Percentiles rank a stretch among this genome's conserved stretches.
phyloP scores from a whole-genome alignment of 2,888 invertebrate genomes.

The Pyrgus malvae region DNA sequence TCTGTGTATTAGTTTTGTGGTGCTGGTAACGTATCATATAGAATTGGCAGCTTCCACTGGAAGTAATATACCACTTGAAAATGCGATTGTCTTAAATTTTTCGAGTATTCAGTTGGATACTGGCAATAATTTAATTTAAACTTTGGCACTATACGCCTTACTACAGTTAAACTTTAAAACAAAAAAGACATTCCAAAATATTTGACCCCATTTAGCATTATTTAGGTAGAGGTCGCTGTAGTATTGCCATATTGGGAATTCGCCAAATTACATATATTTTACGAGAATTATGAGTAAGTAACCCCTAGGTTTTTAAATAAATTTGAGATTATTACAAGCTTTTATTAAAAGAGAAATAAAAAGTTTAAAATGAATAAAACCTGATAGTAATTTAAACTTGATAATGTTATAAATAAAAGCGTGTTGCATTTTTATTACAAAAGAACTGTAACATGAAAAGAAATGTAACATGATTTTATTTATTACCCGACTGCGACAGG shows the following conservation, averaged over 20 bases:
- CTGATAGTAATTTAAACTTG: too few species aligned
- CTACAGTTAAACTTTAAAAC: slow-evolving; percentile 1
- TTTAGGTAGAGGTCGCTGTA: slow-evolving; percentile 13
- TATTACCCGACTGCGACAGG: too few species aligned
- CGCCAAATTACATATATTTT: slow-evolving; percentile 5
- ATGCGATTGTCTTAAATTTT: background rate
- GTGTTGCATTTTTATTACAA: too few species aligned
- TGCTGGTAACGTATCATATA: too few species aligned
- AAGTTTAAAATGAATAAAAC: too few species aligned
- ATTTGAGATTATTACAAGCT: background rate
- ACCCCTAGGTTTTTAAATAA: background rate
- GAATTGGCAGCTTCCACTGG: background rate
- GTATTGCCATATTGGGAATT: slow-evolving; percentile 8
- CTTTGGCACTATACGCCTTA: slow-evolving; percentile 3
- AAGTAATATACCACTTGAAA: background rate
- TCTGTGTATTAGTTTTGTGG: too few species aligned
- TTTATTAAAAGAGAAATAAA: background rate
- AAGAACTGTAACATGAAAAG: too few species aligned
- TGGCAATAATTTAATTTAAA: slow-evolving; percentile 13
- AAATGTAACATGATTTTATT: too few species aligned
- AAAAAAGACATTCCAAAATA: slow-evolving; percentile 12
- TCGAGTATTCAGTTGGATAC: background rate
- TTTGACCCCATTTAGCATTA: slow-evolving; percentile 11
- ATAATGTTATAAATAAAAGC: too few species aligned
- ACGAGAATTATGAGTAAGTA: slow-evolving; percentile 1